These are phyloP conservation scores for Neomonachus schauinslandi DNA, from an alignment of 2,113 vertebrate species.

Conservation along the genomic window DNA sequence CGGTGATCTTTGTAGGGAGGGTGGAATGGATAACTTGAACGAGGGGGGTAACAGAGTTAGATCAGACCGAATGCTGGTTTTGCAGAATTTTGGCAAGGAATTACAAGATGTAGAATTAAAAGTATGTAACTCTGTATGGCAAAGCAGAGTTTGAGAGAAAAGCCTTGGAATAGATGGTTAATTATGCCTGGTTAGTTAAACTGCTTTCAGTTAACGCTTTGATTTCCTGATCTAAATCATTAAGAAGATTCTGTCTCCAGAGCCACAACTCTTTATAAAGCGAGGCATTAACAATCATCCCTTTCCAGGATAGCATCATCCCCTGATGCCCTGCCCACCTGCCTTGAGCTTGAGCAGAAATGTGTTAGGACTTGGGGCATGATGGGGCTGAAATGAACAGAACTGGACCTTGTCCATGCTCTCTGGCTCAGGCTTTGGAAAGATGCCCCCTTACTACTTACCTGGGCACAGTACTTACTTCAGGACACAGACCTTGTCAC, in stretches of 20 bases:
- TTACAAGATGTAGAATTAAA: background rate
- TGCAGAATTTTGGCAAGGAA: background rate
- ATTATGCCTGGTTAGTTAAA: background rate
- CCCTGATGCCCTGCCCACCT: background rate
- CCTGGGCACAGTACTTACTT: background rate
- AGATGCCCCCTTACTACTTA: background rate
- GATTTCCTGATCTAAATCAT: background rate
- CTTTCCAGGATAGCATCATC: too few species aligned
- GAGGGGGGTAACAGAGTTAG: background rate
- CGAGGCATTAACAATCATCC: background rate
- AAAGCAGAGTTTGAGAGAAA: background rate
- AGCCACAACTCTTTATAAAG: background rate
- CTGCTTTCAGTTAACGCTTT: background rate
- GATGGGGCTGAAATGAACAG: background rate
- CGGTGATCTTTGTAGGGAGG: background rate
- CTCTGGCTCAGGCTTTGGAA: background rate
- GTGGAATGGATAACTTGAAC: background rate
- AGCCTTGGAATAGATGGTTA: background rate
- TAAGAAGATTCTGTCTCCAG: background rate
- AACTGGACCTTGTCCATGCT: background rate
- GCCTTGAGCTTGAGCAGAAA: background rate
- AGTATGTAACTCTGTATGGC: background rate
- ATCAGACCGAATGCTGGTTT: background rate
- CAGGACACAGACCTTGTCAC: background rate
- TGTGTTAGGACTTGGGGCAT: background rate